phyloP scores from a whole-genome alignment of 2,113 vertebrate species.

The Nansenia antarctica region DNA sequence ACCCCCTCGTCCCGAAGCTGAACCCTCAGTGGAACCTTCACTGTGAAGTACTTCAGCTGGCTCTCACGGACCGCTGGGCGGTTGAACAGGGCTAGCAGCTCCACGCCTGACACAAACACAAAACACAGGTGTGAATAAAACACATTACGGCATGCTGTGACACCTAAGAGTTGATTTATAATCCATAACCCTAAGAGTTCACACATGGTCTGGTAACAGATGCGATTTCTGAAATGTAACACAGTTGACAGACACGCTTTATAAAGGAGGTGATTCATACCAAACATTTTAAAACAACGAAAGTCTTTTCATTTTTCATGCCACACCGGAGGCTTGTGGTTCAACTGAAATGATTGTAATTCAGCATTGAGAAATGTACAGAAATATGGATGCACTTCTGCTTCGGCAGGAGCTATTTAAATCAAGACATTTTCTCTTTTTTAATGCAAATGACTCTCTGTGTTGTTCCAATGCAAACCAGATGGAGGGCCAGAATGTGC shows the following conservation, averaged over 20 bases:
- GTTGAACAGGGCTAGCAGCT: slow-evolving; percentile 92
- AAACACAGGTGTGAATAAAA: not conserved
- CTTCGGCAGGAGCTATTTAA: slow-evolving; percentile 40
- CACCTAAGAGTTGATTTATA: not conserved
- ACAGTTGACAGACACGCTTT: slow-evolving; percentile 34
- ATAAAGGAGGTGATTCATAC: not conserved
- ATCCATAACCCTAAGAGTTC: not conserved
- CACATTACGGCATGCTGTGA: too few species aligned
- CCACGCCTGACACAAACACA: slow-evolving; percentile 75
- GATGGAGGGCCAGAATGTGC: slow-evolving; percentile 69
- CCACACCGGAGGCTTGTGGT: not conserved
- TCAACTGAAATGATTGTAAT: slow-evolving; percentile 34
- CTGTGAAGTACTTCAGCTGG: slow-evolving; percentile 86
- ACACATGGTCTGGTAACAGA: not conserved
- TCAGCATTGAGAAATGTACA: slow-evolving; percentile 27
- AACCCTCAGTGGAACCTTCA: slow-evolving; percentile 90
- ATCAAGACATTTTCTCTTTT: slow-evolving; percentile 41
- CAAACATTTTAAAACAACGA: too few species aligned
- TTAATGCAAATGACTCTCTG: slow-evolving; percentile 63
- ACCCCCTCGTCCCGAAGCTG: slow-evolving; percentile 82
- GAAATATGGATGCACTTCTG: slow-evolving; percentile 49
- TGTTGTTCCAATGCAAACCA: slow-evolving; percentile 55
- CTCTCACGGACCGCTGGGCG: slow-evolving; percentile 77
- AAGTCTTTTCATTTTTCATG: not conserved
- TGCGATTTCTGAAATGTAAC: slow-evolving; percentile 26